A percentile compares a stretch with the other conserved stretches of the same genome.
Conservation (phyloP, 2,797 vertebrate genomes). For the Semaprochilodus insignis region DNA sequence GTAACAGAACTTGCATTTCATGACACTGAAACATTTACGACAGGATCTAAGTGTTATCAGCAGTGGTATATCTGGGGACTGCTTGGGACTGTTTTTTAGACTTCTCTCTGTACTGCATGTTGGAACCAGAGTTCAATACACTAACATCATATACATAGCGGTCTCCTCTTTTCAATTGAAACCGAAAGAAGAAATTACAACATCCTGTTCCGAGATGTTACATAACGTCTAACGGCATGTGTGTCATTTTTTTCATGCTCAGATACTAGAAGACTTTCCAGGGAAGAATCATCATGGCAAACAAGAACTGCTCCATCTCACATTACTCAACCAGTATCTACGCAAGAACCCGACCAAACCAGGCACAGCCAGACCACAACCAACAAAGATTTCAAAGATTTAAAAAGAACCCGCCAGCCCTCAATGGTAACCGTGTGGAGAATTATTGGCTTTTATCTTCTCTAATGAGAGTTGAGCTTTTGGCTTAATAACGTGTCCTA, state of each 20-base stretch:
- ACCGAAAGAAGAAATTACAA: too few species aligned
- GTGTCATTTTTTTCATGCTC: not conserved
- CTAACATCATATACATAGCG: too few species aligned
- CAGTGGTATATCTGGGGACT: too few species aligned
- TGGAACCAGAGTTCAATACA: too few species aligned
- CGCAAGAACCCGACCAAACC: constrained; percentile 7
- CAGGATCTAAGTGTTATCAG: too few species aligned
- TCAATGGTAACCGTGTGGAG: constrained; percentile 37
- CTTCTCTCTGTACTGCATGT: too few species aligned
- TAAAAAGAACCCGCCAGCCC: constrained; percentile 21
- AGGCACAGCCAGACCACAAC: constrained; percentile 5
- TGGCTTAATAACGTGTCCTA: not conserved
- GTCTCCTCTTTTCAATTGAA: too few species aligned
- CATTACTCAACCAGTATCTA: constrained; percentile 1
- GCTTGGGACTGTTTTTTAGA: too few species aligned
- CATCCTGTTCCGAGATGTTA: not conserved
- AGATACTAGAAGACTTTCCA: constrained; percentile 28
- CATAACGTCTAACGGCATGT: not conserved
- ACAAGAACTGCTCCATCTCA: not conserved
- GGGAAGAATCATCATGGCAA: constrained; percentile 22
- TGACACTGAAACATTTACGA: too few species aligned
- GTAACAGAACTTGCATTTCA: too few species aligned
- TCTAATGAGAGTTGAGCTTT: not conserved
- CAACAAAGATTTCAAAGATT: constrained; percentile 8
- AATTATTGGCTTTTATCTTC: not conserved